Evolutionary conservation across 2,113 vertebrate species (phyloP).

Genomic region (Hystrix brachyura): DNA sequence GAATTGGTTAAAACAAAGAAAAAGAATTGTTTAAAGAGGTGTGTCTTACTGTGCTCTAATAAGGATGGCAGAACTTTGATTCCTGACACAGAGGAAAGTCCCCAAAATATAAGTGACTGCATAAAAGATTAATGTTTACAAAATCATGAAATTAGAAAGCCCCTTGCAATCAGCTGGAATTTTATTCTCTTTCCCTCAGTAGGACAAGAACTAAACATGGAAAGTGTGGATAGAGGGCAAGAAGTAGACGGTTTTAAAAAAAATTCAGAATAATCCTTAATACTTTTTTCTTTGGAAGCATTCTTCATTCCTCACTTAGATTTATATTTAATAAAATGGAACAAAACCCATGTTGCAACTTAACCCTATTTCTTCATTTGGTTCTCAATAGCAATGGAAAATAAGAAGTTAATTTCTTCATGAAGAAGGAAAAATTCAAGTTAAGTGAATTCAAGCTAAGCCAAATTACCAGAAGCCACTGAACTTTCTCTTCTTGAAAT

Average conservation of each 20-base stretch:
- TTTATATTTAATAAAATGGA: background rate
- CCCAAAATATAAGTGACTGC: background rate
- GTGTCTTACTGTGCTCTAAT: background rate
- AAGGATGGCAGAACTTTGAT: background rate
- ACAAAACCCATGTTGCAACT: background rate
- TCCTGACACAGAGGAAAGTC: background rate
- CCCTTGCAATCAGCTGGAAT: background rate
- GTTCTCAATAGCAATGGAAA: conserved; percentile 21
- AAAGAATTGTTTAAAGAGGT: background rate
- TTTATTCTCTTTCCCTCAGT: background rate
- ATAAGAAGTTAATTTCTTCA: conserved; percentile 17
- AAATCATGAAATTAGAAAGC: background rate
- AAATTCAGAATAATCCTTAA: background rate
- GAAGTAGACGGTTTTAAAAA: background rate
- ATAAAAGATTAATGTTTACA: background rate
- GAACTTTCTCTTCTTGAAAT: background rate
- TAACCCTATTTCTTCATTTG: conserved; percentile 14
- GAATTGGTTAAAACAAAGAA: background rate
- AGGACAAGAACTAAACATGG: background rate
- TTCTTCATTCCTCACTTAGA: background rate
- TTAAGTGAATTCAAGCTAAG: background rate
- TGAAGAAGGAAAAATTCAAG: background rate
- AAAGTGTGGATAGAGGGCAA: background rate
- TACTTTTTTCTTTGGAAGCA: background rate
- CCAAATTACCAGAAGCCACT: conserved; percentile 40